A percentile compares a stretch with the other conserved stretches of the same genome.
These are phyloP conservation scores for Malthinus flaveolus DNA, from an alignment of 2,888 invertebrate genomes.

Conservation along the genomic window DNA sequence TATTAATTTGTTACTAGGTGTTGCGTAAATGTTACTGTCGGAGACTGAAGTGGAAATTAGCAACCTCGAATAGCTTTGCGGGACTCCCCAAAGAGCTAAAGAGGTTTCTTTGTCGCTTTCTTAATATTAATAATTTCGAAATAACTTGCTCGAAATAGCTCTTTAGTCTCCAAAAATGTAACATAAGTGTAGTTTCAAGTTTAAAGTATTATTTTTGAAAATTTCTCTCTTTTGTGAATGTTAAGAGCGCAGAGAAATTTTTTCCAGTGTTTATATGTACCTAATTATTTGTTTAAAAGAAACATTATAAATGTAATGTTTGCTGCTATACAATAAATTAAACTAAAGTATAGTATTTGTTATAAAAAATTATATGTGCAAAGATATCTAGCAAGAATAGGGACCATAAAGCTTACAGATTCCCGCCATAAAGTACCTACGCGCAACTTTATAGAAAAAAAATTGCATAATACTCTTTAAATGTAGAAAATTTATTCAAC, in stretches of 20 bases:
- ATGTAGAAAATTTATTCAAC: slow-evolving; percentile 7
- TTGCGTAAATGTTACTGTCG: background rate
- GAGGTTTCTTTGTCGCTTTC: too few species aligned
- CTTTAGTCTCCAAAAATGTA: background rate
- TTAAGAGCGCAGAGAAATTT: background rate
- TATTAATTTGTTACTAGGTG: slow-evolving; percentile 10
- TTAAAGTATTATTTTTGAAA: background rate
- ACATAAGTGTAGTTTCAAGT: background rate
- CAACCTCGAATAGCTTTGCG: too few species aligned
- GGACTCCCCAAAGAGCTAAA: too few species aligned
- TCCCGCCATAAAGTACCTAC: slow-evolving; percentile 47
- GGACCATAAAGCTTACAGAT: slow-evolving; percentile 48
- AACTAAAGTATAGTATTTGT: slow-evolving; percentile 23
- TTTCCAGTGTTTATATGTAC: slow-evolving; percentile 14
- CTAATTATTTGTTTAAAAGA: slow-evolving; percentile 17
- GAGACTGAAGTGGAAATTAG: too few species aligned
- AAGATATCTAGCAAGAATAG: slow-evolving; percentile 43
- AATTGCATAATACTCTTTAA: slow-evolving; percentile 22
- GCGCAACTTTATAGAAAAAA: slow-evolving; percentile 28
- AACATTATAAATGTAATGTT: slow-evolving; percentile 32
- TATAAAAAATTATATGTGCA: slow-evolving; percentile 28
- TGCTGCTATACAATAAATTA: slow-evolving; percentile 39
- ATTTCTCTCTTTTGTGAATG: background rate
- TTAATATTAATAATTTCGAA: too few species aligned
- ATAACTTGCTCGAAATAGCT: background rate